Evolutionary conservation across 1,140 invertebrate species (phyloP), one percentile per base, ranked within the genome.

Genomic region (Nymphalis io): DNA sequence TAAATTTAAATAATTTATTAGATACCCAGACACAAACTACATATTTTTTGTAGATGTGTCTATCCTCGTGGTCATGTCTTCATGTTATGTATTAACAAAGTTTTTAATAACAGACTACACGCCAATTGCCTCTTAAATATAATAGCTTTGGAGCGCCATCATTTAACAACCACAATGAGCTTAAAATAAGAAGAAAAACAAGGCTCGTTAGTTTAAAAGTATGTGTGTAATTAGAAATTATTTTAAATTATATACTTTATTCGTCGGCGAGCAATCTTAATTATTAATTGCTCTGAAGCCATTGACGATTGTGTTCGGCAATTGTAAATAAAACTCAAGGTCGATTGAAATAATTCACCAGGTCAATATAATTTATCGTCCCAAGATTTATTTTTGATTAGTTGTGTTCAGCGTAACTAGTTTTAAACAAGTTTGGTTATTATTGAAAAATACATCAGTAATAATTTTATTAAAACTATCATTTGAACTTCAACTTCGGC

Each of bases 281-380:
- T 65, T 51, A 13, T 39, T 65, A 57, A 65, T 57, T 65, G 15
- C 51, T 16, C 51, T 18, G 13, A 27, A 63, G 38, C 20, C 62
- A 51, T 65, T 16, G 40, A 46, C 63, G 46, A 66, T 46, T 53
- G 59, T 66, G 59, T 66, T 66, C 63, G 51, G 16, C 40, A 42
- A 44, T 39, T 38, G 13, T 57, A 13, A 65, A 65, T 65, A 57
- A 38, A 39, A 65, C 20, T 12, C 62, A 23, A 58, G 63, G 63
- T 44, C 55, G 40, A 46, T 8, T 18, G 12, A 46, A 44, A 46
- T 23, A 15, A 8, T 23, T 55, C 13, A 23, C 27, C 51, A 15
- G 16, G 51, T n/a, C 51, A 55, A 23, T 27, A 27, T 23, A 3
- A 55, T 55, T 12, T 55, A n/a, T 55, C 15, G 40, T n/a, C 13